Evolutionary conservation across 2,797 vertebrate genomes (phyloP), one percentile per base, ranked within the genome.

Genomic region (Microhierax caerulescens): DNA sequence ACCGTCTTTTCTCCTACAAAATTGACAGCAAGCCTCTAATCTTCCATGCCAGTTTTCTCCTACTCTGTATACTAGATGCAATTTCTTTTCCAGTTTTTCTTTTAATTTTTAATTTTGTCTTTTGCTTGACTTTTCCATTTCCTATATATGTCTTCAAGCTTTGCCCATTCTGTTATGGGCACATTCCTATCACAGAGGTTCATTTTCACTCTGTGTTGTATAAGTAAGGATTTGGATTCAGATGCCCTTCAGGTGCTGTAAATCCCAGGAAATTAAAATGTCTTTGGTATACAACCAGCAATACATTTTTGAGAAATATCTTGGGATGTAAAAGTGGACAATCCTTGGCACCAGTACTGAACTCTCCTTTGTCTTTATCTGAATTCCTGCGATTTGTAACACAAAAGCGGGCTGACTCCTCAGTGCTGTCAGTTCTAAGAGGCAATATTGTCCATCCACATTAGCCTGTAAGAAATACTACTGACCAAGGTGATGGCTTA

Each of bases 161-260:
- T 60, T 13, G 12, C 7, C 37, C 1, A 0, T 68, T 80, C 39
- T 73, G 5, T 50, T 41, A 45, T 0, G 3, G 34, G 10, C 13
- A 15, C 60, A 41, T 43, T 85, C 15, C 45, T 65, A 5, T 32
- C 15, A 37, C 0, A 80, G 23, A 73, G 5, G 13, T 51, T 60
- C 2, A 3, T 60, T 47, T 73, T 57, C 7, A 69, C 23, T 77
- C 39, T 37, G 4, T 45, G 54, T 9, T 45, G 32, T 76, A 0
- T 36, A 53, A 61, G 27, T 43, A 36, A 89, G 23, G 30, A 63
- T 59, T 80, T 63, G 34, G 54, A 84, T 60, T 68, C 50, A 73
- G n/a, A 77, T 18, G 7, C 36, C 45, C 30, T 74, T 73, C n/a
- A 73, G 30, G 13, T 34, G 23, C 39, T 73, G 43, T 74, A 78